Percentiles rank a stretch among this genome's conserved stretches.
phyloP scores from a whole-genome alignment of 2,888 invertebrate genomes.

The Agelastica alni region DNA sequence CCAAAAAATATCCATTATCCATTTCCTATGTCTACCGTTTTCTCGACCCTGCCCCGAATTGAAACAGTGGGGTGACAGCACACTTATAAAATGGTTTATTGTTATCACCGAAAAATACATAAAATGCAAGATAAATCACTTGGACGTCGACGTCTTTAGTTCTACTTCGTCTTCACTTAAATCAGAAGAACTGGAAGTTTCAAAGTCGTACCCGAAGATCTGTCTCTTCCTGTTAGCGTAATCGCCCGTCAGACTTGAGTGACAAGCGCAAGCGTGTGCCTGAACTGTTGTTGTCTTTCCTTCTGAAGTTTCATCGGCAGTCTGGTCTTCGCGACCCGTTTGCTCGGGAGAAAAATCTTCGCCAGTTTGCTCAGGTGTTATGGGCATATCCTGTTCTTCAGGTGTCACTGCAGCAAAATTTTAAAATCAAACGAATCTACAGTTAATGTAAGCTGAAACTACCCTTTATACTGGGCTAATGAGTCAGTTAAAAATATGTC shows the following conservation, averaged over 20 bases:
- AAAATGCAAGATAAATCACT: too few relatives aligned
- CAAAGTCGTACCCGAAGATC: constrained; percentile 52
- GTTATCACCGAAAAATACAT: too few relatives aligned
- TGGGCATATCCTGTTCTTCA: not conserved
- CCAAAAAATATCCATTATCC: too few relatives aligned
- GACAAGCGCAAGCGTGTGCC: constrained; percentile 43
- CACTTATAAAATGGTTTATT: too few relatives aligned
- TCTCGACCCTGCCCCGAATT: too few relatives aligned
- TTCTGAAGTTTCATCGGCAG: constrained; percentile 11
- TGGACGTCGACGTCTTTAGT: constrained; percentile 24
- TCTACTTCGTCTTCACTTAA: constrained; percentile 26
- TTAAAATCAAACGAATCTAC: too few relatives aligned
- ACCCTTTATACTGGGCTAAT: too few relatives aligned
- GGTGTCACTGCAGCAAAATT: too few relatives aligned
- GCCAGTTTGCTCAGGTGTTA: not conserved
- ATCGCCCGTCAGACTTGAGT: constrained; percentile 47
- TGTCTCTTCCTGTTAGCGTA: constrained; percentile 40
- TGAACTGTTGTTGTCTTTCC: constrained; percentile 17
- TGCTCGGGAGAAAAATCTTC: constrained; percentile 7
- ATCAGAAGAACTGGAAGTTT: constrained; percentile 43
- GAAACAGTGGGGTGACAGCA: too few relatives aligned
- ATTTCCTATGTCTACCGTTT: too few relatives aligned
- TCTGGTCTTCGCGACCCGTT: constrained; percentile 3
- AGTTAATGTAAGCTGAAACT: too few relatives aligned
- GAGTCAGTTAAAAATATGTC: too few relatives aligned